A percentile compares a stretch with the other conserved stretches of the same genome.
phyloP scores from a whole-genome alignment of 2,797 vertebrate genomes.

The Nothura maculosa region DNA sequence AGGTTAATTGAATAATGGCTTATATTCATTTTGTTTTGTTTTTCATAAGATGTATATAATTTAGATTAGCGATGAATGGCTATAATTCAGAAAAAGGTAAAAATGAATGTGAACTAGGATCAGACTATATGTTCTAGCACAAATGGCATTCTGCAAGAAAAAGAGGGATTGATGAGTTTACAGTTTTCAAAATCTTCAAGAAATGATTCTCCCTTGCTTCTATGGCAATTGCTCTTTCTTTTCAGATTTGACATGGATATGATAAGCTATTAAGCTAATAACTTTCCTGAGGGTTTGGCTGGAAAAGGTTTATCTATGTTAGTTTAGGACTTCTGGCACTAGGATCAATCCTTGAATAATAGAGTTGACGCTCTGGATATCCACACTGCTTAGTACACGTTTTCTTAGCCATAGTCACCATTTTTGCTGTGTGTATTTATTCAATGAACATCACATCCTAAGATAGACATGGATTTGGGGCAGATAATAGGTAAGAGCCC shows the following conservation, averaged over 20 bases:
- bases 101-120: not conserved
- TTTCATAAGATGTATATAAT: not conserved
- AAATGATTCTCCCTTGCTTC: not conserved
- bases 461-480: not conserved
- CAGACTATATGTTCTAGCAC: not conserved
- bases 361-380: not conserved
- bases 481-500: not conserved
- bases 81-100: not conserved
- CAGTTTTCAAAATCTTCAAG: not conserved
- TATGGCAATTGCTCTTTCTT: not conserved
- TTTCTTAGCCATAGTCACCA: not conserved
- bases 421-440: not conserved
- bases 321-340: not conserved
- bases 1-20: not conserved
- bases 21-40: not conserved
- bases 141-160: not conserved
- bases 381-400: not conserved
- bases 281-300: not conserved
- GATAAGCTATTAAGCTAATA: not conserved
- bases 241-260: not conserved
- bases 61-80: not conserved
- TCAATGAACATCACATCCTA: not conserved
- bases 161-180: not conserved
- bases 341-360: not conserved
- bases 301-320: not conserved